A percentile compares a stretch with the other conserved stretches of the same genome.
Evolutionary conservation across 2,113 vertebrate genomes (phyloP).

Genomic region (Malurus cyaneus): DNA sequence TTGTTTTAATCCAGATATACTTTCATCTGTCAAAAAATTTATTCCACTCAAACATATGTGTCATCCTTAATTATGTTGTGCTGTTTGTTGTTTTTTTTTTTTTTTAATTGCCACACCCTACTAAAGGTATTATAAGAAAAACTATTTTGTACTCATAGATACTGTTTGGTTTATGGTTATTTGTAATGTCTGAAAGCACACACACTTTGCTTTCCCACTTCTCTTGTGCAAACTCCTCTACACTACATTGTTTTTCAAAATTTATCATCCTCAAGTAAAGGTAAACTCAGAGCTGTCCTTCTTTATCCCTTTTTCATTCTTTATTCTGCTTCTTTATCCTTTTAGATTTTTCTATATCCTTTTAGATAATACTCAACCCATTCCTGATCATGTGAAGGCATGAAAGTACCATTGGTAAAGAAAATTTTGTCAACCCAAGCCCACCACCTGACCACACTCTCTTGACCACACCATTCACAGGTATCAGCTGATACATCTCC

Average conservation of each 20-base stretch:
- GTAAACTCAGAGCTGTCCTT: neutral
- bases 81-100: neutral
- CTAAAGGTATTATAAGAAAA: neutral
- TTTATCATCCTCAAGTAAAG: neutral
- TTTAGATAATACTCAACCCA: neutral
- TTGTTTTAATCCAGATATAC: neutral
- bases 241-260: neutral
- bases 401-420: neutral
- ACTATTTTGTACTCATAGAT: neutral
- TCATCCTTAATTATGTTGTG: neutral
- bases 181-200: neutral
- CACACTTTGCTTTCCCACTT: neutral
- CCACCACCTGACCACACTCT: neutral
- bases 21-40: neutral
- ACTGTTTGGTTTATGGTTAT: neutral
- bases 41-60: neutral
- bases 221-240: neutral
- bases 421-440: neutral
- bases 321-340: neutral
- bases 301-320: neutral
- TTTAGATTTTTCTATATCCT: neutral
- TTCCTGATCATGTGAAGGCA: neutral
- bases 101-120: neutral
- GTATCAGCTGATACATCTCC: neutral
- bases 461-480: neutral